Evolutionary conservation across 2,888 invertebrate species (phyloP), one percentile per base, ranked within the genome.

Genomic region (Agrochola macilenta): DNA sequence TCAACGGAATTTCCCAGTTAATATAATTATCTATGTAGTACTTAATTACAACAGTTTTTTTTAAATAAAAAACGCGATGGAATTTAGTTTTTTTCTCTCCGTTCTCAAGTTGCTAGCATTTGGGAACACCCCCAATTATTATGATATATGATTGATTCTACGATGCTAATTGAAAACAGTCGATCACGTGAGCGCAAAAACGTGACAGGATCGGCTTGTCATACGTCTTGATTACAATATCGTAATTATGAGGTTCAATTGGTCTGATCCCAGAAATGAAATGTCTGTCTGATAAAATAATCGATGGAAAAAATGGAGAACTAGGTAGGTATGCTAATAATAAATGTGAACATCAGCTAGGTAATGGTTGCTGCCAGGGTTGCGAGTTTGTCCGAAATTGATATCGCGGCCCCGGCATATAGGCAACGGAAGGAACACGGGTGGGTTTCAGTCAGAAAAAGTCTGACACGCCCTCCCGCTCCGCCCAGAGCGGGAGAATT

Each of bases 221-320:
- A 64, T 76, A 66, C 43, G 26, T 57, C 72, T 85, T 82, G 69
- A 82, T 85, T 66, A 69, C 65, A 74, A 79, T 72, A 69, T 70
- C 57, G 61, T 77, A 68, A 82, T 74, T 69, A 80, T 43, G 57
- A 63, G n/a, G 81, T 61, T 82, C 76, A 80, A 80, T 43, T 76
- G 58, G 57, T 84, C 71, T 80, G 82, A 80, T 80, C 80, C 60
- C 66, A n/a, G 71, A 60, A 75, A 80, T 71, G 79, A 79, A 78
- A 61, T 69, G 83, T 1, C 12, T 5, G 78, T 72, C 61, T 64
- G 64, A 60, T 83, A 73, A 63, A 72, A 49, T 39, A 14, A 57
- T 43, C 26, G 35, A 39, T n/a, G 58, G 46, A 72, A 73, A 68
- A 68, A 52, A 58, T 20, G 4, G 35, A n/a, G 58, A 35, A 23